Evolutionary conservation across 1,140 invertebrate genomes (phyloP).

Genomic region (Diachasma alloeum): DNA sequence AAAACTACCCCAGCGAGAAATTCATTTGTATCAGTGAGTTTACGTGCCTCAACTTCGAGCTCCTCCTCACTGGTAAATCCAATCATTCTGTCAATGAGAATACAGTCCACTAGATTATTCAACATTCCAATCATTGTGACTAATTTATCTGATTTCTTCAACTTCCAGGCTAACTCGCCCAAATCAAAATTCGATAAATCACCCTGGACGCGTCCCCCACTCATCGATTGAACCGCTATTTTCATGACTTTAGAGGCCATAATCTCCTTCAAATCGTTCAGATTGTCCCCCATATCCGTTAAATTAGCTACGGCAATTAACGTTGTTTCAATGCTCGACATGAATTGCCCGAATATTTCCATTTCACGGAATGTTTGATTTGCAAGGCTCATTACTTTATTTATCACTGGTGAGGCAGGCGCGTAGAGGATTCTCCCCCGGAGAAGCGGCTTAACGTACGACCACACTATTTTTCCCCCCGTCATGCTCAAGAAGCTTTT

Average conservation of each 20-base stretch:
- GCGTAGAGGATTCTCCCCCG: slow-evolving; percentile 73
- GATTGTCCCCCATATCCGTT: slow-evolving; percentile 59
- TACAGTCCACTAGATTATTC: slow-evolving; percentile 68
- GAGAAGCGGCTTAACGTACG: slow-evolving; percentile 71
- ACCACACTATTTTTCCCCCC: slow-evolving; percentile 74
- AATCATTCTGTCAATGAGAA: slow-evolving; percentile 69
- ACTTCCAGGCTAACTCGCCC: slow-evolving; percentile 49
- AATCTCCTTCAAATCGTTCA: slow-evolving; percentile 61
- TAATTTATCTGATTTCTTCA: slow-evolving; percentile 48
- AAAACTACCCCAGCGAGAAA: slow-evolving; percentile 67
- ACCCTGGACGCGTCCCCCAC: slow-evolving; percentile 42
- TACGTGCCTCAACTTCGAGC: slow-evolving; percentile 64
- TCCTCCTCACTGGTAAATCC: slow-evolving; percentile 63
- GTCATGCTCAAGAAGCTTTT: slow-evolving; percentile 67
- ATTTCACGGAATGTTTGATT: slow-evolving; percentile 70
- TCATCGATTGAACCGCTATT: slow-evolving; percentile 52
- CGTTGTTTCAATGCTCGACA: slow-evolving; percentile 61
- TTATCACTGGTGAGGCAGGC: slow-evolving; percentile 61
- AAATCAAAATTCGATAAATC: slow-evolving; percentile 51
- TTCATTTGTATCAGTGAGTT: slow-evolving; percentile 66
- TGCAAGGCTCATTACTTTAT: slow-evolving; percentile 66
- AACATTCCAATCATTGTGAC: slow-evolving; percentile 54
- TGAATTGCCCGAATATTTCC: slow-evolving; percentile 60
- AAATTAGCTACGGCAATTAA: slow-evolving; percentile 62
- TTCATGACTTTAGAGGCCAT: slow-evolving; percentile 58